Conservation (phyloP, 92 coral and sea anemone genomes). For the Nematostella vectensis region DNA sequence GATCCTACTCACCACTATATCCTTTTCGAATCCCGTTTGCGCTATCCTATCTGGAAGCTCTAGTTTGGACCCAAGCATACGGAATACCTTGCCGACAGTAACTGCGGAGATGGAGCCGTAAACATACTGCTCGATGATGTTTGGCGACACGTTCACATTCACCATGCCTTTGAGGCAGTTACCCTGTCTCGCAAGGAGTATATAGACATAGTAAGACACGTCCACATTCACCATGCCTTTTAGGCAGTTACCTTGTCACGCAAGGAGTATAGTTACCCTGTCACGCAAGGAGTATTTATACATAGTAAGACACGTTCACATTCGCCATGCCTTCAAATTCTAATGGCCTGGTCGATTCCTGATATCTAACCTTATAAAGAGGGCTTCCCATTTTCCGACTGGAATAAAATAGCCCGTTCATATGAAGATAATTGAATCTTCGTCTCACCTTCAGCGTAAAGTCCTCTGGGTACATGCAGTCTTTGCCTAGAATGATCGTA, state of each 20-base stretch:
- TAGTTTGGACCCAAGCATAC: conserved; percentile 31
- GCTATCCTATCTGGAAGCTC: conserved; percentile 17
- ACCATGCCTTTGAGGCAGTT: conserved; percentile 10
- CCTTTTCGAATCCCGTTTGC: conserved; percentile 11
- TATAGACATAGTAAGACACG: not conserved
- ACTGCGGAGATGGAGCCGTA: conserved; percentile 21
- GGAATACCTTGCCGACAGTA: conserved; percentile 24
- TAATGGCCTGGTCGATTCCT: no score
- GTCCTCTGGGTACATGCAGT: conserved; percentile 52
- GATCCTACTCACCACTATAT: conserved; percentile 9
- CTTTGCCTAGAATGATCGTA: conserved; percentile 44
- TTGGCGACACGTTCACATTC: conserved; percentile 6
- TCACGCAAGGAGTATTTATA: not conserved
- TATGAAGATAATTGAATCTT: no score
- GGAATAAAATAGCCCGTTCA: no score
- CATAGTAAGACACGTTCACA: not conserved
- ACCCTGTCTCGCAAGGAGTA: no score
- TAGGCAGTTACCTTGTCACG: conserved; percentile 16
- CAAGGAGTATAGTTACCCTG: not conserved
- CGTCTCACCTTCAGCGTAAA: conserved; percentile 14
- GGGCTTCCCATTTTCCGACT: no score
- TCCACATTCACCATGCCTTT: conserved; percentile 7
- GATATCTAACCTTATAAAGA: no score
- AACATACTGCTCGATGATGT: conserved; percentile 7
- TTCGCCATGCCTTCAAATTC: conserved; percentile 8